Percentiles rank a stretch among this genome's conserved stretches.
Evolutionary conservation across 2,888 invertebrate genomes (phyloP).

Genomic region (Acanthococcus lagerstroemiae): DNA sequence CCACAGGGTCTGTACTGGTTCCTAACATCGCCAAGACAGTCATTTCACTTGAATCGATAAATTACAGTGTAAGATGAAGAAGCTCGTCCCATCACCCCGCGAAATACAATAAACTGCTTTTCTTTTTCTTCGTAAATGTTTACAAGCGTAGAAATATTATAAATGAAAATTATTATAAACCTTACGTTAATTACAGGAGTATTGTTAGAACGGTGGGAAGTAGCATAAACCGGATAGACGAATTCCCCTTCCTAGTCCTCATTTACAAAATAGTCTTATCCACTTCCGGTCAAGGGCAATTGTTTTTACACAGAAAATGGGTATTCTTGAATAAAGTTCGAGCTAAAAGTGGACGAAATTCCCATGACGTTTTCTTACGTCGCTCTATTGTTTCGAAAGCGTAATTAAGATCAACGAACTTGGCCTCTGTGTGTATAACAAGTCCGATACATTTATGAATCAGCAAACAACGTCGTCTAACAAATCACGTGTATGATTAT

Average conservation of each 20-base stretch:
- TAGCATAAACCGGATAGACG: not conserved
- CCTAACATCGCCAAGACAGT: no score
- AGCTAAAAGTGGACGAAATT: conserved; percentile 18
- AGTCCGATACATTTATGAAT: no score
- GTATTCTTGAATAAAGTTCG: conserved; percentile 9
- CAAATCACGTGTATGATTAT: no score
- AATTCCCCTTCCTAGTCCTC: not conserved
- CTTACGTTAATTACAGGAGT: not conserved
- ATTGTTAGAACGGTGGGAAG: not conserved
- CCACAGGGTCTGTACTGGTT: no score
- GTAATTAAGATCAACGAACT: conserved; percentile 25
- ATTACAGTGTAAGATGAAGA: no score
- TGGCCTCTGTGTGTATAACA: no score
- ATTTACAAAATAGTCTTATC: conserved; percentile 17
- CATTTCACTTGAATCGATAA: no score
- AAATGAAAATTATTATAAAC: not conserved
- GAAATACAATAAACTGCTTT: no score
- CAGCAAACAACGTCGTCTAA: no score
- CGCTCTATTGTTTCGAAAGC: conserved; percentile 5
- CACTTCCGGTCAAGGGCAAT: conserved; percentile 28
- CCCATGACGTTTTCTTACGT: conserved; percentile 6
- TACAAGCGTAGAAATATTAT: not conserved
- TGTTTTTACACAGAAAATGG: conserved; percentile 5
- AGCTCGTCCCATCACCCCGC: no score
- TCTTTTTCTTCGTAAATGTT: no score